These are phyloP conservation scores for Potorous gilbertii DNA, from an alignment of 2,797 vertebrate genomes.

Conservation along the genomic window DNA sequence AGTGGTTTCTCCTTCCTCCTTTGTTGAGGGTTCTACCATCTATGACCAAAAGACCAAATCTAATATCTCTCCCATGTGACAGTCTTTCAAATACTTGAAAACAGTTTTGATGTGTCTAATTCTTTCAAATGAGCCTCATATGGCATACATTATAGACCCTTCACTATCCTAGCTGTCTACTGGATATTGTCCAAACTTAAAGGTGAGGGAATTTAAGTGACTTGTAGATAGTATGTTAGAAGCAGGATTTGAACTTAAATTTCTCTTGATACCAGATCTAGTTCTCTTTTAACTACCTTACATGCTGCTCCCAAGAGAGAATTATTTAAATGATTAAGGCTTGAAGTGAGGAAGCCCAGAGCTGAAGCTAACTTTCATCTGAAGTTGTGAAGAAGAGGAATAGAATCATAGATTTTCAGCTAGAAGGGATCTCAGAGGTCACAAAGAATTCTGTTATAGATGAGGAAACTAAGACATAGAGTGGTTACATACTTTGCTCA, in stretches of 20 bases:
- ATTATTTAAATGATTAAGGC: not conserved
- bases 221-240: not conserved
- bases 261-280: not conserved
- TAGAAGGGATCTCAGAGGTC: not conserved
- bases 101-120: not conserved
- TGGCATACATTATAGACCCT: not conserved
- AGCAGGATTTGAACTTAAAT: not conserved
- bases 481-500: not conserved
- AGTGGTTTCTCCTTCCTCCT: not conserved
- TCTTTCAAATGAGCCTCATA: not conserved
- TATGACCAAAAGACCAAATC: not conserved
- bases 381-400: not conserved
- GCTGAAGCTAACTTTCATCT: not conserved
- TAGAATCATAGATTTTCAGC: not conserved
- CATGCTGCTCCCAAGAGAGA: not conserved
- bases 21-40: not conserved
- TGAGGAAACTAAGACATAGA: not conserved
- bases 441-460: not conserved
- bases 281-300: not conserved
- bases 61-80: not conserved
- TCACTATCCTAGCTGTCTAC: not conserved
- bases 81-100: not conserved
- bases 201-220: not conserved
- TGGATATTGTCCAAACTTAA: not conserved
- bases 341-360: not conserved